A percentile compares a stretch with the other conserved stretches of the same genome.
Evolutionary conservation across 2,888 invertebrate species (phyloP).

Genomic region (Dryocosmus kuriphilus): DNA sequence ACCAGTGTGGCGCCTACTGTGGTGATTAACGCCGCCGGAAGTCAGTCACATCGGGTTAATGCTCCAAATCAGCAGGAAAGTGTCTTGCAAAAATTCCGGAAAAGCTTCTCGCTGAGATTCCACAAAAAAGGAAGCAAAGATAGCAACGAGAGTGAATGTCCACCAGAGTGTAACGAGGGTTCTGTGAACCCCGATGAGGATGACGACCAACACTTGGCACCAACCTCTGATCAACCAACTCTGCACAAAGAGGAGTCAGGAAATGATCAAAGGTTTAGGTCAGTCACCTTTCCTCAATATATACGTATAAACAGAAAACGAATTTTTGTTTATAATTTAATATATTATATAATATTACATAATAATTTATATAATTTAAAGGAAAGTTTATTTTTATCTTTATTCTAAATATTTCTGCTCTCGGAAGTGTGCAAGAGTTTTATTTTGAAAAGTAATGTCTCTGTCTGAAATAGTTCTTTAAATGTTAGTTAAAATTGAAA

Average conservation of each 20-base stretch:
- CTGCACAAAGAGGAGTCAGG: slow-evolving; percentile 70
- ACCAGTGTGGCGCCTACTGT: slow-evolving; percentile 48
- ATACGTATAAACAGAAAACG: slow-evolving; percentile 44
- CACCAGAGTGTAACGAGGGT: slow-evolving; percentile 74
- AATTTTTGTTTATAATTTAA: too few species aligned
- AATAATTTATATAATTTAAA: too few species aligned
- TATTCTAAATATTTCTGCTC: too few species aligned
- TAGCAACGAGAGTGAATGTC: slow-evolving; percentile 76
- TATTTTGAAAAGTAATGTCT: too few species aligned
- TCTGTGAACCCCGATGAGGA: slow-evolving; percentile 62
- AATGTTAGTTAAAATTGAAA: too few species aligned
- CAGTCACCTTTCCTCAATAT: slow-evolving; percentile 51
- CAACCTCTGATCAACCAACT: slow-evolving; percentile 61
- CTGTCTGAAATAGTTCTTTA: too few species aligned
- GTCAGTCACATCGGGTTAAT: slow-evolving; percentile 57
- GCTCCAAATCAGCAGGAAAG: slow-evolving; percentile 78
- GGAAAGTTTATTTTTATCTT: too few species aligned
- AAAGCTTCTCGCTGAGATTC: slow-evolving; percentile 83
- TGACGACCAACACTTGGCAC: slow-evolving; percentile 56
- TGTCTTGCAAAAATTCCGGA: slow-evolving; percentile 85
- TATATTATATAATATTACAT: too few species aligned
- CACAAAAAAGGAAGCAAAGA: slow-evolving; percentile 80
- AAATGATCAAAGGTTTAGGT: slow-evolving; percentile 74
- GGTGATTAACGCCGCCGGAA: slow-evolving; percentile 55
- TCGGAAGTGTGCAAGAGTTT: too few species aligned